Evolutionary conservation across 2,797 vertebrate species (phyloP), one percentile per base, ranked within the genome.

Genomic region (Coracias cyanogaster): DNA sequence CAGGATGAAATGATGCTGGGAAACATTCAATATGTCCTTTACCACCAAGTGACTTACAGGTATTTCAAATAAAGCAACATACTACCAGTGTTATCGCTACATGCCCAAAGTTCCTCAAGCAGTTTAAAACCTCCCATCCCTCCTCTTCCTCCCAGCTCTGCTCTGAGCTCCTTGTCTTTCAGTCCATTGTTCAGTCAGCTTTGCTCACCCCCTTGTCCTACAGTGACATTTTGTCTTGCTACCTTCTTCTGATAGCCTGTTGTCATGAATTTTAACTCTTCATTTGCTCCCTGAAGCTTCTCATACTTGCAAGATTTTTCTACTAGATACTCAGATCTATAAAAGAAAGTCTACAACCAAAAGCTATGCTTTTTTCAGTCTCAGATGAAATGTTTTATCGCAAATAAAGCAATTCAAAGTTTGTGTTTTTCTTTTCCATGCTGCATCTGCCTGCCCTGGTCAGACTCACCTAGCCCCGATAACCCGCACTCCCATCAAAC

Each of bases 51-150:
- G 89, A 89, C 81, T 79, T 94, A 43, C 33, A 22, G 45, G 69
- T 70, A 89, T 92, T 95, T 92, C 57, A 77, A 80, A 82, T 45
- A 86, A 79, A 90, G 73, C 55, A 83, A 82, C 48, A 64, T 10
- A 37, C 58, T 51, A 57, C 17, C 33, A 73, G 65, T 26, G 28
- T 37, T 79, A 70, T 4, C 80, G 55, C 70, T 49, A 16, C 15
- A 37, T 4, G 22, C 6, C 29, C 45, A 25, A 10, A 25, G 21
- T 26, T 89, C 29, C 24, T 64, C 8, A 9, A 52, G 51, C 5
- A 0, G 1, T 24, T 80, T 61, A 35, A 71, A 79, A 67, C n/a
- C 4, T 0, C 7, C 8, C 28, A 29, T 46, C 15, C 15, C 31
- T 89, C 45, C n/a, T 76, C 45, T 69, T 65, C 51, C 54, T 51